Percentiles rank a stretch among this genome's conserved stretches.
Conservation (phyloP, 2,113 vertebrate genomes). For the Myanophis thanlyinensis region DNA sequence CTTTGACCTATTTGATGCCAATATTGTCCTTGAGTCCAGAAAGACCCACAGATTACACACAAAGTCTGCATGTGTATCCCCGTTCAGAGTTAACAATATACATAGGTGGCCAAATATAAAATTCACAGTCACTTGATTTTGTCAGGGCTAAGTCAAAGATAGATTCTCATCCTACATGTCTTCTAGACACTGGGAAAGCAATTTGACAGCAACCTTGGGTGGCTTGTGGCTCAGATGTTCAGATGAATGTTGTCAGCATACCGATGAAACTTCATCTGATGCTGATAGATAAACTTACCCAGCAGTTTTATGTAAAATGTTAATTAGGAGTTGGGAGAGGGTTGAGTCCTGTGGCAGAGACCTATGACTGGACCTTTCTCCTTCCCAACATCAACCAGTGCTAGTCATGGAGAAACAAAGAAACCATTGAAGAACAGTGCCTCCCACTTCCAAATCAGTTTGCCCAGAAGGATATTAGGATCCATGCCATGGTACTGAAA, state of each 20-base stretch:
- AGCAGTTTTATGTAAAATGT: not conserved
- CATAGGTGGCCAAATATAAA: no score
- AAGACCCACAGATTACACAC: no score
- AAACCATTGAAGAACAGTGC: not conserved
- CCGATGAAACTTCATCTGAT: not conserved
- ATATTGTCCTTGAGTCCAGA: no score
- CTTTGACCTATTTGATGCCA: no score
- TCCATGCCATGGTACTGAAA: not conserved
- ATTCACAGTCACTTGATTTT: no score
- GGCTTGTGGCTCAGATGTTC: not conserved
- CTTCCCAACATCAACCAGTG: not conserved
- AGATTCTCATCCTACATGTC: no score
- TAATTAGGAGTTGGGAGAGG: not conserved
- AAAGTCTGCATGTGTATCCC: no score
- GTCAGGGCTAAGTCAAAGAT: no score
- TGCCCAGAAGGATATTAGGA: not conserved
- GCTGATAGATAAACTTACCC: not conserved
- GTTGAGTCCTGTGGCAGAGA: not conserved
- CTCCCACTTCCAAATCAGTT: not conserved
- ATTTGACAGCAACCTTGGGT: not conserved
- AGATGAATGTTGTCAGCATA: not conserved
- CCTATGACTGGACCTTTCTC: not conserved
- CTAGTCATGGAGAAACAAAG: not conserved
- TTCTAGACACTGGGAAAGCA: not conserved
- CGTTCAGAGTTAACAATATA: no score